phyloP scores from a whole-genome alignment of 1,140 invertebrate species.

The Saxidomus purpurata region DNA sequence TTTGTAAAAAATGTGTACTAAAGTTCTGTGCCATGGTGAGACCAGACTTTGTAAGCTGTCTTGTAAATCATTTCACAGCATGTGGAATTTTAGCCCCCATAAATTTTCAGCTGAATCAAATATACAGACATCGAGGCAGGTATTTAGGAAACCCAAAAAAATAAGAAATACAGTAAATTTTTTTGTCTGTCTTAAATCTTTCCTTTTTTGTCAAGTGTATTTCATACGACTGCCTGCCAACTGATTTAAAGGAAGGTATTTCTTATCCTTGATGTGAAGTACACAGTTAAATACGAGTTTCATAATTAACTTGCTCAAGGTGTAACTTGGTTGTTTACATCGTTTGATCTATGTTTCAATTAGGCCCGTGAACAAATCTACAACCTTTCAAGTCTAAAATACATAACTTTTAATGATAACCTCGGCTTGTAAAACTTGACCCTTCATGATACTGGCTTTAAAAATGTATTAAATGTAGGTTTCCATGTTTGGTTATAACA shows the following conservation, averaged over 20 bases:
- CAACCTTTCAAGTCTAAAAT: constrained; percentile 31
- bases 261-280: not conserved
- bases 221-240: constrained; percentile 9
- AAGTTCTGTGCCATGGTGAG: no score
- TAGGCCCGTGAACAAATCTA: constrained; percentile 32
- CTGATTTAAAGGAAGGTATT: constrained; percentile 2
- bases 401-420: constrained; percentile 40
- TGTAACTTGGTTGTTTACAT: not conserved
- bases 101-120: no score
- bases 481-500: not conserved
- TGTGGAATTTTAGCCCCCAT: no score
- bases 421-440: constrained; percentile 33
- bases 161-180: not conserved
- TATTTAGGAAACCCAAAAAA: no score
- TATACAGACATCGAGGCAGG: no score
- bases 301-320: constrained; percentile 3
- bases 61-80: no score
- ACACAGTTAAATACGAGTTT: constrained; percentile 10
- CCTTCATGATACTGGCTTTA: not conserved
- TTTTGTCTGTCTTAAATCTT: not conserved
- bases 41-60: no score
- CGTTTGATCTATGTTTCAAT: constrained; percentile 40
- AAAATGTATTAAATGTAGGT: constrained; percentile 1
- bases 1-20: no score
- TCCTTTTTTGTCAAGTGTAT: not conserved